Evolutionary conservation across 1,140 invertebrate genomes (phyloP).

Genomic region (Heliconius congener): DNA sequence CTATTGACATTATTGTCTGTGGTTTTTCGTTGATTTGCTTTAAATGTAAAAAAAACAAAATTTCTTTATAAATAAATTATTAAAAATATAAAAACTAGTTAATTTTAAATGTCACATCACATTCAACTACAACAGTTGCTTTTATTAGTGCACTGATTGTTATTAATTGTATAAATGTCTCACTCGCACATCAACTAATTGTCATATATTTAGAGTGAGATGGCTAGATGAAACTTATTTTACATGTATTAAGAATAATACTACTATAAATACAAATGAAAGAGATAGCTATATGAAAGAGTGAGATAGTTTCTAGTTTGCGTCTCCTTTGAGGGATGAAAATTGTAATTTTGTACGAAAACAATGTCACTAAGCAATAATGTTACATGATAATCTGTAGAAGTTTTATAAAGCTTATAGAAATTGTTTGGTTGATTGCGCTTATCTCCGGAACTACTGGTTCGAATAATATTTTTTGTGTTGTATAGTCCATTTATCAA

Average conservation of each 20-base stretch:
- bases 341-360: background rate
- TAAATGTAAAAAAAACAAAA: conserved; percentile 4
- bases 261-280: conserved; percentile 15
- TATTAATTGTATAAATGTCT: background rate
- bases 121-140: conserved; percentile 10
- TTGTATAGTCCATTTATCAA: too few species aligned
- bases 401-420: too few species aligned
- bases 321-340: background rate
- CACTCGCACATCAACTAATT: background rate
- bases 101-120: conserved; percentile 6
- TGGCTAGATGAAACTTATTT: background rate
- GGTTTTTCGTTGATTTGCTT: conserved; percentile 16
- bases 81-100: background rate
- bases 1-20: conserved; percentile 25
- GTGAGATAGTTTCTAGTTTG: background rate
- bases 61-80: conserved; percentile 1
- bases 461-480: too few species aligned
- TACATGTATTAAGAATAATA: conserved; percentile 5
- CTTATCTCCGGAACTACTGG: too few species aligned
- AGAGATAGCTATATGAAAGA: conserved; percentile 1
- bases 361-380: background rate
- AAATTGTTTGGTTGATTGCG: too few species aligned
- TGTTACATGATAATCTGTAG: background rate
- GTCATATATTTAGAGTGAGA: conserved; percentile 1
- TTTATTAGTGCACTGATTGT: background rate